Evolutionary conservation across 2,888 invertebrate genomes (phyloP), one percentile per base, ranked within the genome.

Genomic region (Pollenia amentaria): DNA sequence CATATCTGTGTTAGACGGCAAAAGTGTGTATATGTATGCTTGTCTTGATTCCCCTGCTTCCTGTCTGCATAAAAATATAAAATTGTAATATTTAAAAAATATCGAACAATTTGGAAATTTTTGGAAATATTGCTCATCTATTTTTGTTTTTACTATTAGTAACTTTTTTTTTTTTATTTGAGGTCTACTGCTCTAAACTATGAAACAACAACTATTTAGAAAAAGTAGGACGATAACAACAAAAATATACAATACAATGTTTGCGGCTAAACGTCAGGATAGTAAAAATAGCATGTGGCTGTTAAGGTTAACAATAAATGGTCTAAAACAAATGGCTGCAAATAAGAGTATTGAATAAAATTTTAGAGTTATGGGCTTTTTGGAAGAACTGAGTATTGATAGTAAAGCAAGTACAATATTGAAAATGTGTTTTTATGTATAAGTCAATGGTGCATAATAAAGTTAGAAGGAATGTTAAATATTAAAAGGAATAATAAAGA

Each of bases 201-300:
- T 29, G 29, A 29, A 29, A 29, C 6, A 29, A 29, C 29, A 29
- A 29, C 29, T 29, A 29, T 29, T 29, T 29, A 29, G 29, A 3
- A n/a, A 62, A 62, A 21, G 16, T 12, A 60, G n/a, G 40, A 40
- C n/a, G 6, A 62, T 29, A 44, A 62, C 9, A 62, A 40, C 14
- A 10, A 10, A 18, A 60, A 38, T 2, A 40, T 8, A 44, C 14
- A 44, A 44, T 29, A 29, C 29, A 29, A 29, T 12, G 48, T 16
- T 18, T 53, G 65, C 64, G 64, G 70, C 55, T 72, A 72, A 80
- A 70, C 12, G 16, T 55, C 60, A 64, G 38, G 55, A n/a, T 42
- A 72, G 65, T 80, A 80, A 80, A 80, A 65, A 55, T 46, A 51
- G 53, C 70, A 55, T 80, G 72, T 38, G 72, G 42, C 44, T 60